phyloP scores from a whole-genome alignment of 2,888 invertebrate genomes.

The Polyploca ridens region DNA sequence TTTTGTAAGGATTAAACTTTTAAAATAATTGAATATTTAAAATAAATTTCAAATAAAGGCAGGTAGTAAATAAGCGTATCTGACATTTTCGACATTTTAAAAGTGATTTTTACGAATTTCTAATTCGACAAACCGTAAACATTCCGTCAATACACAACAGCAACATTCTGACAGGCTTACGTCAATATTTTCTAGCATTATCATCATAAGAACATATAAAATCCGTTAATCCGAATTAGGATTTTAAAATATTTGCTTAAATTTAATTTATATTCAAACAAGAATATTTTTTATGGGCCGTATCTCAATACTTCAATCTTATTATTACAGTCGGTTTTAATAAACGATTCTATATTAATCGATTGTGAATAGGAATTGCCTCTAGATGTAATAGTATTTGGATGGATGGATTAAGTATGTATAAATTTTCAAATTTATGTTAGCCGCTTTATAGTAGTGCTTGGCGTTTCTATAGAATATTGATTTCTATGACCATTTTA shows the following conservation, averaged over 20 bases:
- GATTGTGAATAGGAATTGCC: conserved; percentile 70
- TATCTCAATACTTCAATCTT: conserved; percentile 56
- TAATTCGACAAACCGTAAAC: conserved; percentile 13
- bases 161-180: conserved; percentile 21
- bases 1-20: neutral
- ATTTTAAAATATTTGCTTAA: conserved; percentile 60
- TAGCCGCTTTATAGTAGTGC: conserved; percentile 49
- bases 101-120: neutral
- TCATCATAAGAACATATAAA: conserved; percentile 34
- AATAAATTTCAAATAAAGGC: neutral
- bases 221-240: conserved; percentile 41
- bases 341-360: conserved; percentile 61
- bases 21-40: neutral
- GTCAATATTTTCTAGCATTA: conserved; percentile 29
- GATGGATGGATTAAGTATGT: conserved; percentile 55
- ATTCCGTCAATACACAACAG: conserved; percentile 18
- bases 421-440: conserved; percentile 62
- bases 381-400: conserved; percentile 56
- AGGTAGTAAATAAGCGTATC: neutral
- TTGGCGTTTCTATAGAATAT: conserved; percentile 54
- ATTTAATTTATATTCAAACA: conserved; percentile 65
- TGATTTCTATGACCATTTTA: conserved; percentile 59
- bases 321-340: conserved; percentile 52
- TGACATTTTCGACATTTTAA: neutral
- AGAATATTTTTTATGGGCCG: conserved; percentile 56